Evolutionary conservation across 2,797 vertebrate species (phyloP).

Genomic region (Loris lydekkerianus): DNA sequence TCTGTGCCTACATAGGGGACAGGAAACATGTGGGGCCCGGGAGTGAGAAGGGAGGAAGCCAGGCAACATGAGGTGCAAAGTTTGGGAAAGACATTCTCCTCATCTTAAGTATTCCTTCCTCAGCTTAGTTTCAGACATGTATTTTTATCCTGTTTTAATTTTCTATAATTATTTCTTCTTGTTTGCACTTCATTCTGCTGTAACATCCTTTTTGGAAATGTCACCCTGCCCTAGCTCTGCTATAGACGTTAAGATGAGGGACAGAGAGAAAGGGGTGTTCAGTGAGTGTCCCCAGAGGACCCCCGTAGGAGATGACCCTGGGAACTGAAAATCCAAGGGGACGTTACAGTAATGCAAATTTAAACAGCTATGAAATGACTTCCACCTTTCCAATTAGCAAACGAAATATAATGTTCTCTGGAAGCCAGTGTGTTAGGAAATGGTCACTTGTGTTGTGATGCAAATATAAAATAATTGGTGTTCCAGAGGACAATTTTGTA

Average conservation of each 20-base stretch:
- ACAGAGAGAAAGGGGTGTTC: neutral
- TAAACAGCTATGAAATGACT: slow-evolving; percentile 65
- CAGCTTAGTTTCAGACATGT: neutral
- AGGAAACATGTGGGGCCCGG: neutral
- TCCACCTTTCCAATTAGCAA: slow-evolving; percentile 70
- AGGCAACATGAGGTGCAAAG: neutral
- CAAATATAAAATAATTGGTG: slow-evolving; percentile 65
- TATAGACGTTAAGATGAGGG: neutral
- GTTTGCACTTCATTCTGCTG: neutral
- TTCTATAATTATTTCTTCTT: slow-evolving; percentile 42
- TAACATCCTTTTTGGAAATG: slow-evolving; percentile 38
- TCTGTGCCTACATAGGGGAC: neutral
- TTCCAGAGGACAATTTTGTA: slow-evolving; percentile 58
- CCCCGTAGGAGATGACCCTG: too few relatives aligned
- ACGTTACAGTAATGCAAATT: slow-evolving; percentile 31
- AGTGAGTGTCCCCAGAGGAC: neutral
- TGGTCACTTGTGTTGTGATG: slow-evolving; percentile 26
- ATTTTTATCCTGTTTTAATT: slow-evolving; percentile 57
- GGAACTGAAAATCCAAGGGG: slow-evolving; percentile 12
- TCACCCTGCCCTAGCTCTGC: neutral
- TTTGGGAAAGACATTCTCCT: neutral
- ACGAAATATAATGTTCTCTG: slow-evolving; percentile 56
- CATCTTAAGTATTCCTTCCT: neutral
- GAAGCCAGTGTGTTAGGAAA: slow-evolving; percentile 55
- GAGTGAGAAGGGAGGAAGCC: neutral